These are phyloP conservation scores for Pachypanchax playfairii DNA, from an alignment of 2,113 vertebrate genomes.

Conservation along the genomic window DNA sequence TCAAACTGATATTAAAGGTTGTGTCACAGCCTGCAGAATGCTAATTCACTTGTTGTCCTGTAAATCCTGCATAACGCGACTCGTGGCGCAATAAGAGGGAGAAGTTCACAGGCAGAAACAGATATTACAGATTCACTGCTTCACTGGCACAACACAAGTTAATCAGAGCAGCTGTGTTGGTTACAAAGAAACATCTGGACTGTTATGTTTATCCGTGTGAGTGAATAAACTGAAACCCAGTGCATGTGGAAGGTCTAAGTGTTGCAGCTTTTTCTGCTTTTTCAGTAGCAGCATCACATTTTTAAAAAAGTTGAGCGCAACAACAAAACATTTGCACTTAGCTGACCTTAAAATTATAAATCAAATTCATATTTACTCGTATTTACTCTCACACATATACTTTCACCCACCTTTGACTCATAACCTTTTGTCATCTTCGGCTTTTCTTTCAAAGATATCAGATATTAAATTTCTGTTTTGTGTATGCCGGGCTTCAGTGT, in stretches of 20 bases:
- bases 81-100: constrained; percentile 11
- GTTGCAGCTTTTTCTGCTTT: constrained; percentile 13
- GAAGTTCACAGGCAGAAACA: constrained; percentile 24
- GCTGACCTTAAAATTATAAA: not conserved
- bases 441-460: not conserved
- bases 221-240: constrained; percentile 1
- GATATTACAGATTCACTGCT: not conserved
- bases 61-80: constrained; percentile 25
- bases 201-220: no score
- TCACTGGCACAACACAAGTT: no score
- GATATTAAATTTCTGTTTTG: not conserved
- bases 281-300: not conserved
- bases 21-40: not conserved
- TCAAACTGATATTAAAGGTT: not conserved
- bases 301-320: constrained; percentile 3
- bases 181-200: no score
- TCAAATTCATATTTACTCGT: not conserved
- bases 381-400: not conserved
- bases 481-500: not conserved
- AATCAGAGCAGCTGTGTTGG: no score
- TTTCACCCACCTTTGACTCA: not conserved
- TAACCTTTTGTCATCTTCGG: not conserved
- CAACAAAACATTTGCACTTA: no score
- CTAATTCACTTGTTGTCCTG: constrained; percentile 10
- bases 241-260: constrained; percentile 9